phyloP scores from a whole-genome alignment of 37 sponge, comb jelly and placozoan species.

The Tethya wilhelma region DNA sequence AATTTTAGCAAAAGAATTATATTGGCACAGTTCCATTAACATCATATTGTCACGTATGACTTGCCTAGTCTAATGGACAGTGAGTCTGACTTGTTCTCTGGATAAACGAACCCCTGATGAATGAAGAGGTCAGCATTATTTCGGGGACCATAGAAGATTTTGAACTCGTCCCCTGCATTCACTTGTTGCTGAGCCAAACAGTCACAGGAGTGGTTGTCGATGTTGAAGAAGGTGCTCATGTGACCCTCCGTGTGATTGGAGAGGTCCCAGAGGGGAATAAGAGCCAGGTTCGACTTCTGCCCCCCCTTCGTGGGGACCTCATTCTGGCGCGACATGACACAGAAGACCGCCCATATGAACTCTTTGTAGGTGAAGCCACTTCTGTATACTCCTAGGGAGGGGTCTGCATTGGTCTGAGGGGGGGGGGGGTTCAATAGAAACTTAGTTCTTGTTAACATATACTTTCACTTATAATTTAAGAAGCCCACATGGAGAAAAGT shows the following conservation, averaged over 20 bases:
- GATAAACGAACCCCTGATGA: constrained; percentile 74
- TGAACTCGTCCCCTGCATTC: constrained; percentile 55
- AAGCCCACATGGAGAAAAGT: background rate
- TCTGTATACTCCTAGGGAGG: constrained; percentile 25
- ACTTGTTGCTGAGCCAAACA: constrained; percentile 45
- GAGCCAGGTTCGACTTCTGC: constrained; percentile 24
- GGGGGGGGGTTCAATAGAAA: no score
- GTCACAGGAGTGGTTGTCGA: constrained; percentile 20
- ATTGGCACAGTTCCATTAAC: no score
- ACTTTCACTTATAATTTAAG: background rate
- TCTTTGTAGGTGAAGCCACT: constrained; percentile 68
- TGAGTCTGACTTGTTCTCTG: constrained; percentile 46
- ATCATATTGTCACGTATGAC: background rate
- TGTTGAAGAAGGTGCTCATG: constrained; percentile 70
- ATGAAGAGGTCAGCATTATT: constrained; percentile 70
- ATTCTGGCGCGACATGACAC: constrained; percentile 84
- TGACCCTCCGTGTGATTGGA: constrained; percentile 62
- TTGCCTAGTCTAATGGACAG: constrained; percentile 63
- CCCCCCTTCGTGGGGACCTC: constrained; percentile 46
- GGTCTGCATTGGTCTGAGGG: constrained; percentile 17
- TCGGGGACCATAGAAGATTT: constrained; percentile 78
- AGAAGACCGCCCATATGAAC: constrained; percentile 79
- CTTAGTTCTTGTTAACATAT: background rate
- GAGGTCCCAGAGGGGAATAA: constrained; percentile 88
- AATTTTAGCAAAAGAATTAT: background rate